Base-by-base conservation (phyloP, 2,113 vertebrate genomes). In the Stigmatopora nigra region DNA sequence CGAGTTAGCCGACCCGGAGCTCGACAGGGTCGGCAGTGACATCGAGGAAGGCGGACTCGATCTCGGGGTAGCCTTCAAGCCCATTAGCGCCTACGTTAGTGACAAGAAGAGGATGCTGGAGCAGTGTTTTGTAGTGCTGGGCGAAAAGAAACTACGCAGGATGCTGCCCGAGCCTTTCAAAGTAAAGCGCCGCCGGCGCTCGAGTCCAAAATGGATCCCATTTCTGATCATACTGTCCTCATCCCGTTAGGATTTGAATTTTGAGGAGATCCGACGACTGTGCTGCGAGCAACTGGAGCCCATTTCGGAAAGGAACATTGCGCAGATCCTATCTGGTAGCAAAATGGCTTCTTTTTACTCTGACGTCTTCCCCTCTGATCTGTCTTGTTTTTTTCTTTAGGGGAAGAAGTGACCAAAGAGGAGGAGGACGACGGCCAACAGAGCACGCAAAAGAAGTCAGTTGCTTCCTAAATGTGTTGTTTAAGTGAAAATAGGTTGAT, bases 131-230 rank as follows among this genome's bases (percentile, higher is more conserved):
- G 91, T 86, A 53, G 91, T 98, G 47, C 89, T 99, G 67, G 96
- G 95, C 0, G 95, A 98, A 67, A 94, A 89, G 61, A 99, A 98
- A 71, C 85, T 99, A 2, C 89, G 90, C 63, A 95, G 93, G 82
- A 99, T 98, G 96, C 89, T 99, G 58, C 97, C 96, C 2, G 95
- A 96, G 67, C 90, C 94, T 63, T 88, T 99, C 63, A 98, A 97
- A 95, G 96, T 98, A 56, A 63, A 17, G 20, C 19, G 20, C 51
- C 47, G 47, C 6, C 17, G 17, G 48, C 5, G n/a, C 4, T 14
- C 15, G 15, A 47, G n/a, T 9, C n/a, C 49, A 3, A n/a, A 52
- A 52, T n/a, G 17, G 19, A 52, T 41, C 38, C 3, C 13, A 3
- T 19, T 12, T 41, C 17, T 12, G 7, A 14, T 12, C 2, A 36